These are phyloP conservation scores for Xiphophorus hellerii DNA, from an alignment of 2,113 vertebrate species.

Conservation along the genomic window DNA sequence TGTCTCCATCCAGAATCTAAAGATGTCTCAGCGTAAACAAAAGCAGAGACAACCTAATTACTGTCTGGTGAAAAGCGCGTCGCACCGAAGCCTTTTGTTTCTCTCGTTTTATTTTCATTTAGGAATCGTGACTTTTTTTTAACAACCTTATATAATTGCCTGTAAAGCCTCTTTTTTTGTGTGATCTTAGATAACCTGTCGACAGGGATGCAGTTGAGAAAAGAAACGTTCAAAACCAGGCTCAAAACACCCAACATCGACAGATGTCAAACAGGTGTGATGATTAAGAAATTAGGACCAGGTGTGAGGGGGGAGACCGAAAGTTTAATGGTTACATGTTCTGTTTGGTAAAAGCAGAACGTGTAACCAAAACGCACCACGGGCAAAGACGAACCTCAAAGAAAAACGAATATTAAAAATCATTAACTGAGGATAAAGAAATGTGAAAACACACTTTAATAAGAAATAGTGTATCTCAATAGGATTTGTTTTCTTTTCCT, in stretches of 20 bases:
- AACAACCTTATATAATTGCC: not conserved
- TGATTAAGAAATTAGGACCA: not conserved
- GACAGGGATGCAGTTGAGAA: not conserved
- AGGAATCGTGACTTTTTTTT: not conserved
- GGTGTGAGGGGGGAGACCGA: not conserved
- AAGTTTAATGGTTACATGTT: not conserved
- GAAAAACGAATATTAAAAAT: not conserved
- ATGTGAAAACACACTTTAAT: not conserved
- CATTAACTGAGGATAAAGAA: not conserved
- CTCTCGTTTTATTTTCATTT: not conserved
- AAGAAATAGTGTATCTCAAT: not conserved
- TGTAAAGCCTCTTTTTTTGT: not conserved
- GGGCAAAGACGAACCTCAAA: not conserved
- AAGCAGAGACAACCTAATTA: constrained; percentile 7
- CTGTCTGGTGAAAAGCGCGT: not conserved
- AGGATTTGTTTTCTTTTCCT: not conserved
- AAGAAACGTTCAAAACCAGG: not conserved
- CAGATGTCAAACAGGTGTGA: not conserved
- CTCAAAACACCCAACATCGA: not conserved
- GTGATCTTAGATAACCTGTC: not conserved
- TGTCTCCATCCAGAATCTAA: constrained; percentile 18
- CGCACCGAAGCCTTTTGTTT: not conserved
- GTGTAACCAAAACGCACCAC: not conserved
- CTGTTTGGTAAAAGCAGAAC: not conserved
- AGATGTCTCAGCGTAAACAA: constrained; percentile 16